These are phyloP conservation scores for Rhynchophorus ferrugineus DNA, from an alignment of 1,140 invertebrate species.

Conservation along the genomic window DNA sequence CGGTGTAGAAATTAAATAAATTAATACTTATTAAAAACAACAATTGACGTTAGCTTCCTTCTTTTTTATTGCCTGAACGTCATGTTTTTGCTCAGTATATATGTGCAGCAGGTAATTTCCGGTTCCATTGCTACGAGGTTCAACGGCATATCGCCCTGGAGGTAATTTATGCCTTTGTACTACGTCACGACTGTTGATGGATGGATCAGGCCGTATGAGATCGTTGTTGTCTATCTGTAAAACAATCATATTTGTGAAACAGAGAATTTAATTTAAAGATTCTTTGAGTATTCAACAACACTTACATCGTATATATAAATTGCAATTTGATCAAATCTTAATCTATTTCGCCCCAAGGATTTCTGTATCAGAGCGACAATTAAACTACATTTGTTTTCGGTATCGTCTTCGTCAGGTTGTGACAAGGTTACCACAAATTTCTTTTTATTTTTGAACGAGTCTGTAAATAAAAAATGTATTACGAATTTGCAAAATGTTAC, in stretches of 20 bases:
- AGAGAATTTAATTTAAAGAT: too few species aligned
- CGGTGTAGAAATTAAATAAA: too few species aligned
- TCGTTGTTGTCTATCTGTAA: neutral
- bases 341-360: neutral
- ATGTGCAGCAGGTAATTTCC: neutral
- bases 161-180: neutral
- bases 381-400: neutral
- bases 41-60: too few species aligned
- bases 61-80: too few species aligned
- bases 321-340: neutral
- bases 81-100: too few species aligned
- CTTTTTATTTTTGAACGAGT: neutral
- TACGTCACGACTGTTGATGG: neutral
- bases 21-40: too few species aligned
- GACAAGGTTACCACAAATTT: neutral
- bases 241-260: neutral
- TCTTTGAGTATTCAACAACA: too few species aligned
- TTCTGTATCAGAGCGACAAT: neutral
- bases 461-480: neutral
- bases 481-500: neutral
- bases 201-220: neutral
- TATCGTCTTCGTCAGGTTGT: neutral
- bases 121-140: neutral
- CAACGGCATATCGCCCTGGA: neutral
- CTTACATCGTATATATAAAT: neutral